These are phyloP conservation scores for Vandiemenella viatica DNA, from an alignment of 2,888 invertebrate genomes.

Conservation along the genomic window DNA sequence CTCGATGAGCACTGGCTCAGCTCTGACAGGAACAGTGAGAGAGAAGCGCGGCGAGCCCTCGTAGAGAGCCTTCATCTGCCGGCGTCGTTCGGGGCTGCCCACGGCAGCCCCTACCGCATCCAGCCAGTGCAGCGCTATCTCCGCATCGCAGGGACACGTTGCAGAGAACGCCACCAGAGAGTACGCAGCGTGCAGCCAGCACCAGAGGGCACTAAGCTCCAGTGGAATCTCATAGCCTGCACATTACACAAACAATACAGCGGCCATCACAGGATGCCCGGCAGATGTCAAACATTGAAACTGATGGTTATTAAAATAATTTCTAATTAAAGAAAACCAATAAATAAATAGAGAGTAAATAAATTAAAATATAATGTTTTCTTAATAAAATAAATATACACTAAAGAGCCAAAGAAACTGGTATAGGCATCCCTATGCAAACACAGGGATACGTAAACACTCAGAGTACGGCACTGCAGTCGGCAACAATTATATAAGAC, in stretches of 20 bases:
- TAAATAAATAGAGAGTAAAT: too few species aligned
- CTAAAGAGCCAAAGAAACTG: too few species aligned
- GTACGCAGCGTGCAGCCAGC: conserved; percentile 16
- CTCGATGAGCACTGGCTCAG: conserved; percentile 3
- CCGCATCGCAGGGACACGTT: conserved; percentile 16
- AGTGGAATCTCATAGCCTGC: conserved; percentile 15
- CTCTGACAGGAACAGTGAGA: conserved; percentile 2
- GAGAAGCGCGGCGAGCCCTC: not conserved
- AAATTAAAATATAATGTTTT: too few species aligned
- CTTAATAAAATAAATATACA: too few species aligned
- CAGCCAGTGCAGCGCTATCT: conserved; percentile 16
- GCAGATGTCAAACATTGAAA: too few species aligned
- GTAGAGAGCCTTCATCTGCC: not conserved
- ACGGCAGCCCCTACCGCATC: conserved; percentile 7
- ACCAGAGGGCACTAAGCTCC: conserved; percentile 12
- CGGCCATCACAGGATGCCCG: not conserved
- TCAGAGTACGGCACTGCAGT: too few species aligned
- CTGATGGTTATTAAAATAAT: too few species aligned
- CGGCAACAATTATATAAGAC: too few species aligned
- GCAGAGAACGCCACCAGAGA: conserved; percentile 13
- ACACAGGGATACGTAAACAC: too few species aligned
- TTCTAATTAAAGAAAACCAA: too few species aligned
- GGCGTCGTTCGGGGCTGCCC: not conserved
- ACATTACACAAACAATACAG: not conserved
- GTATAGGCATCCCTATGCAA: too few species aligned